phyloP scores from a whole-genome alignment of 2,113 vertebrate species.

The Lasiurus cinereus region DNA sequence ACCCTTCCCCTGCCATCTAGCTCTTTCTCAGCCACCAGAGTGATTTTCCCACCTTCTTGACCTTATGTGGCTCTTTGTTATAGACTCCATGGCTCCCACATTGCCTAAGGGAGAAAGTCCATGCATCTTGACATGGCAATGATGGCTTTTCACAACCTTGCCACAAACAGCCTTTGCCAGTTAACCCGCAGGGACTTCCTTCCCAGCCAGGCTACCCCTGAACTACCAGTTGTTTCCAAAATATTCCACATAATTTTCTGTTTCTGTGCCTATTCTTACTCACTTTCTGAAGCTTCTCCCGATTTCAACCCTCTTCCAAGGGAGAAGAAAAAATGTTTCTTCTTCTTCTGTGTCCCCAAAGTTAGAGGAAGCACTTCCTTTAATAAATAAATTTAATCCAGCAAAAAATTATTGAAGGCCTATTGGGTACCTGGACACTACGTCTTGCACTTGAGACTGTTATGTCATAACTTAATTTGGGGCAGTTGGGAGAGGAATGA shows the following conservation, averaged over 20 bases:
- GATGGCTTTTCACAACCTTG: neutral
- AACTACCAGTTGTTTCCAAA: neutral
- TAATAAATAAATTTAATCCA: constrained; percentile 9
- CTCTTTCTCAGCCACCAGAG: neutral
- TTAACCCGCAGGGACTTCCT: neutral
- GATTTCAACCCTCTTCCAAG: neutral
- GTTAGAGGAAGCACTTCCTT: neutral
- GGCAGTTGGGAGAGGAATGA: neutral
- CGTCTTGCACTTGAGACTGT: constrained; percentile 48
- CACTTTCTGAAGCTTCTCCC: neutral
- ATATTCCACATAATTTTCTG: neutral
- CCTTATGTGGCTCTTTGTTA: neutral
- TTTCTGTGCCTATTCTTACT: neutral
- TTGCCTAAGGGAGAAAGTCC: neutral
- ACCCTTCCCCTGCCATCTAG: neutral
- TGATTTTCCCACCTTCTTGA: neutral
- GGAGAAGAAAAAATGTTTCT: neutral
- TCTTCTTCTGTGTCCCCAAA: neutral
- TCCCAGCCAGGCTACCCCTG: neutral
- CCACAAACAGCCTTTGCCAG: neutral
- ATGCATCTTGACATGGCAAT: neutral
- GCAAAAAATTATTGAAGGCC: neutral
- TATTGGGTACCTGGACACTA: neutral
- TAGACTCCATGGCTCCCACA: neutral
- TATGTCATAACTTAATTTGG: neutral